Base-by-base conservation (phyloP, 2,113 vertebrate genomes). In the Sander vitreus region DNA sequence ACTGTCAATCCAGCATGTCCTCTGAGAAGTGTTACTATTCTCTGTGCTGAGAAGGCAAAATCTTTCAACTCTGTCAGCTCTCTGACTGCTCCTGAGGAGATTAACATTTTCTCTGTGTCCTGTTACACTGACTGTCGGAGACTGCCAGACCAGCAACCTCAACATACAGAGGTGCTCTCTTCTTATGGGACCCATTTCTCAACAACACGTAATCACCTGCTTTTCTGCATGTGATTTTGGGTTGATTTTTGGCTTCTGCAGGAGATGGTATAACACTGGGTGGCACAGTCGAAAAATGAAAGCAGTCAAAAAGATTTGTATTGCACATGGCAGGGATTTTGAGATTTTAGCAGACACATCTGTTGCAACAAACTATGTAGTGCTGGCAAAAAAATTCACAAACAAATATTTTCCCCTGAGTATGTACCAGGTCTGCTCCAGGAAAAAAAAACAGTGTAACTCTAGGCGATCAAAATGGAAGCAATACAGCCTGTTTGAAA, bases 11-110 rank as follows among this genome's bases (percentile, higher is more conserved):
- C 55, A 54, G 48, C 64, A 11, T 62, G 48, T 74, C 63, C 62
- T 67, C 62, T 10, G 62, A 59, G 48, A 39, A 60, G 63, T 45
- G 23, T 27, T 9, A 68, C 67, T 18, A 21, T 45, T 21, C 53
- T 57, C 43, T 27, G n/a, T 53, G 64, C 55, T 81, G 57, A 69
- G 64, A n/a, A 21, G 45, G 78, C 57, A 54, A 51, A 45, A 45
- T 47, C 33, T 23, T 75, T 68, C 54, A 54, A 55, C 45, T 55
- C 66, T 78, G 65, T 60, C 58, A 59, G 30, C 71, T 60, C 57
- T 55, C 53, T 55, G 63, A 33, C 27, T 27, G 62, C 63, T 74
- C 63, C 54, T n/a, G 16, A 53, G 27, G 43, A 73, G 16, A 67
- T 50, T 14, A 50, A 6, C 78, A 72, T 66, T 57, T 39, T 16